phyloP scores from a whole-genome alignment of 2,797 vertebrate species.

The Forpus xanthops region DNA sequence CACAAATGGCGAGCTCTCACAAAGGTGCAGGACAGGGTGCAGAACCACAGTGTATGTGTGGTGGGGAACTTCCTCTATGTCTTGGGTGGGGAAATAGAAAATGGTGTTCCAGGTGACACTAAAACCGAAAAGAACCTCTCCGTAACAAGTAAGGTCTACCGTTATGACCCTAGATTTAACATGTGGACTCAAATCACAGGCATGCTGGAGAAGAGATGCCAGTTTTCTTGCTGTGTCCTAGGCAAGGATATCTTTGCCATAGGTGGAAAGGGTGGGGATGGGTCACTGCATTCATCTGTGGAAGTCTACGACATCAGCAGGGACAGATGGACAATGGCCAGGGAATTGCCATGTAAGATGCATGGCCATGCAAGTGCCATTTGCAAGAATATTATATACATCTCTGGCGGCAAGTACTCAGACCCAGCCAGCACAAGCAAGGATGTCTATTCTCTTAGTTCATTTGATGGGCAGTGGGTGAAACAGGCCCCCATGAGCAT shows the following conservation, averaged over 20 bases:
- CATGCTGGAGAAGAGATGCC: constrained; percentile 86
- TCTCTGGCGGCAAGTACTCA: constrained; percentile 85
- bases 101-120: constrained; percentile 5
- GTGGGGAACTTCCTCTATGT: constrained; percentile 91
- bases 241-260: constrained; percentile 84
- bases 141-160: constrained; percentile 83
- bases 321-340: constrained; percentile 82
- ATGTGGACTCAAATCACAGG: constrained; percentile 80
- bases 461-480: constrained; percentile 76
- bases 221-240: constrained; percentile 86
- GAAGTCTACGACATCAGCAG: constrained; percentile 86
- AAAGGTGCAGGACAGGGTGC: constrained; percentile 74
- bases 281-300: constrained; percentile 79
- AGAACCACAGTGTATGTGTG: constrained; percentile 84
- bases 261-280: constrained; percentile 78
- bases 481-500: constrained; percentile 88
- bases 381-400: constrained; percentile 80
- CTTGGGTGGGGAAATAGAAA: constrained; percentile 86
- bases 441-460: constrained; percentile 81
- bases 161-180: constrained; percentile 90
- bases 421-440: constrained; percentile 78
- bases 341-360: constrained; percentile 78
- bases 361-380: constrained; percentile 87
- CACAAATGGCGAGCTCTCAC: constrained; percentile 81
- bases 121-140: constrained; percentile 10